Evolutionary conservation across 2,797 vertebrate species (phyloP).

Genomic region (Chrysocyon brachyurus): DNA sequence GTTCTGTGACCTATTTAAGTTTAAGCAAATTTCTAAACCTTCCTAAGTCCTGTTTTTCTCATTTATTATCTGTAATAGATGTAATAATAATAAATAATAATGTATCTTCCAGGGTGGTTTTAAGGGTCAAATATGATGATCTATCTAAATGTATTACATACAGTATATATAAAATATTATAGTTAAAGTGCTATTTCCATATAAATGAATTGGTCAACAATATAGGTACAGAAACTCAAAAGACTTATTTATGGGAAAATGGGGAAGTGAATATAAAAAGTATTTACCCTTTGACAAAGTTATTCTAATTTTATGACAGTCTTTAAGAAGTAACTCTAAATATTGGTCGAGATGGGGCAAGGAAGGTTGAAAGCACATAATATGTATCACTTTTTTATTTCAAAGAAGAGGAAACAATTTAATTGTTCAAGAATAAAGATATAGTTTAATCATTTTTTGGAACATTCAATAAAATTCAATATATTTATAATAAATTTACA

Average conservation of each 20-base stretch:
- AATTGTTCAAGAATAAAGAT: neutral
- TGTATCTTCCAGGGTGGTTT: neutral
- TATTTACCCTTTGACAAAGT: neutral
- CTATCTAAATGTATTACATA: neutral
- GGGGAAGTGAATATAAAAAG: accelerated
- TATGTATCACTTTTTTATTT: neutral
- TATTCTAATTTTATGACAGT: neutral
- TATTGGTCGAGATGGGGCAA: neutral
- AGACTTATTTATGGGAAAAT: neutral
- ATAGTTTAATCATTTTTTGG: neutral
- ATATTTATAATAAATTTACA: neutral
- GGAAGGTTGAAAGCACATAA: neutral
- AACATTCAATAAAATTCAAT: neutral
- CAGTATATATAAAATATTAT: neutral
- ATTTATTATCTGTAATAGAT: neutral
- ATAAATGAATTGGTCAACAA: neutral
- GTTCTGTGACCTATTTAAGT: neutral
- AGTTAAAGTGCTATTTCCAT: neutral
- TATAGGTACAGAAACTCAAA: neutral
- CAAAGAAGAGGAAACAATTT: neutral
- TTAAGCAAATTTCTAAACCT: neutral
- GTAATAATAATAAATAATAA: neutral
- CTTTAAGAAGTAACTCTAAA: neutral
- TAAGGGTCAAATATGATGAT: neutral
- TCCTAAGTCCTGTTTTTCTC: neutral